Evolutionary conservation across 2,888 invertebrate genomes (phyloP).

Genomic region (Aromia moschata): DNA sequence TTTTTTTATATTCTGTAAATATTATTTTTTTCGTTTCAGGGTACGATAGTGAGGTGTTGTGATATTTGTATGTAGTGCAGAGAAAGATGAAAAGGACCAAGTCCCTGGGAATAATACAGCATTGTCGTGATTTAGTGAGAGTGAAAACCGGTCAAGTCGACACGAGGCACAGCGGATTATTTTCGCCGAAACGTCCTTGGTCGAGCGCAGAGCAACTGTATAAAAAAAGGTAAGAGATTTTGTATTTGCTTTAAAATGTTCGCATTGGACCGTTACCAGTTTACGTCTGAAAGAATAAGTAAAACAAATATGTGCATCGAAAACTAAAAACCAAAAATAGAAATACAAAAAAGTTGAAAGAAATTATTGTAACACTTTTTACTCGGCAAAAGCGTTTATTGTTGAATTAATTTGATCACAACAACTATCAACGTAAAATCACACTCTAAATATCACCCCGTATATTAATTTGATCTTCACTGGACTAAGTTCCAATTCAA

Average conservation of each 20-base stretch:
- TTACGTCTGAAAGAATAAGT: not conserved
- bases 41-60: constrained; percentile 5
- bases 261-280: not conserved
- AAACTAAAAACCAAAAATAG: too few species aligned
- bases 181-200: constrained; percentile 30
- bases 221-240: constrained; percentile 38
- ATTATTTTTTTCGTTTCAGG: not conserved
- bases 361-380: too few species aligned
- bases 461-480: too few species aligned
- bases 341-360: too few species aligned
- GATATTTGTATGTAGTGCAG: constrained; percentile 3
- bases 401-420: too few species aligned
- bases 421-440: too few species aligned
- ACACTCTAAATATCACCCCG: too few species aligned
- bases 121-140: constrained; percentile 39
- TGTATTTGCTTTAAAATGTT: not conserved
- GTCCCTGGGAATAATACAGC: constrained; percentile 39
- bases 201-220: constrained; percentile 38
- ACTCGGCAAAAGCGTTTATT: too few species aligned
- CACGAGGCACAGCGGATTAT: constrained; percentile 21
- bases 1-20: not conserved
- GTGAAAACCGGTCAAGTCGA: constrained; percentile 28
- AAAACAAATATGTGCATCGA: too few species aligned
- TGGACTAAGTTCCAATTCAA: too few species aligned
- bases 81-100: constrained; percentile 41